Evolutionary conservation across 2,888 invertebrate genomes (phyloP).

Genomic region (Salticus scenicus): DNA sequence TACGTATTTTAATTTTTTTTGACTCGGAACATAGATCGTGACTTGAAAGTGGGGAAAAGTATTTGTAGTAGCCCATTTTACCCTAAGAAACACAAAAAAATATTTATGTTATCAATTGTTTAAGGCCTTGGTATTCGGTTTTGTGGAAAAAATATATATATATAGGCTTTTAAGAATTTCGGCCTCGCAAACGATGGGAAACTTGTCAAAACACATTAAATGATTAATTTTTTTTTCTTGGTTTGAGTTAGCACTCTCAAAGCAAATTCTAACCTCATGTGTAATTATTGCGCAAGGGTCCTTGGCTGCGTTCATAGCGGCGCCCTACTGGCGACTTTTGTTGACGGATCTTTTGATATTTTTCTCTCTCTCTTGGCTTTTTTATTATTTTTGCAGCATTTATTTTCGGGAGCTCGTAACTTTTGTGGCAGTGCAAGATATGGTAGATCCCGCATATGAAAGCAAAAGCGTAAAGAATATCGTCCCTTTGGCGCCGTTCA

Average conservation of each 20-base stretch:
- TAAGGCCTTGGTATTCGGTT: too few species aligned
- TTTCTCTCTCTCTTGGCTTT: slow-evolving; percentile 21
- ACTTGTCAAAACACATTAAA: slow-evolving; percentile 1
- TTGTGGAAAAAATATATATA: too few species aligned
- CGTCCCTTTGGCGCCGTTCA: slow-evolving; percentile 45
- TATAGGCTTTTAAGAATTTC: neutral
- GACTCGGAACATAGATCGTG: too few species aligned
- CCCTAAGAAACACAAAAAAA: too few species aligned
- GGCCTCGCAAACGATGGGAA: neutral
- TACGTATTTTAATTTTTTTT: too few species aligned
- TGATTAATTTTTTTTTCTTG: neutral
- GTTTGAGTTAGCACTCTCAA: neutral
- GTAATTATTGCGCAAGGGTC: slow-evolving; percentile 64
- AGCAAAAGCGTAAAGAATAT: slow-evolving; percentile 37
- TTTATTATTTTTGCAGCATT: slow-evolving; percentile 63
- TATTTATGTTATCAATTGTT: too few species aligned
- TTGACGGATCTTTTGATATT: slow-evolving; percentile 55
- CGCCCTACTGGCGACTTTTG: slow-evolving; percentile 67
- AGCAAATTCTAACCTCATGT: neutral
- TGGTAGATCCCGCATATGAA: slow-evolving; percentile 45
- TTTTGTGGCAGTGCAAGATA: slow-evolving; percentile 53
- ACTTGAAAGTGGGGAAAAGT: too few species aligned
- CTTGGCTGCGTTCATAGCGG: slow-evolving; percentile 60
- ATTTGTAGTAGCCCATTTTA: too few species aligned
- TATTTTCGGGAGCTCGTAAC: slow-evolving; percentile 66